phyloP scores from a whole-genome alignment of 2,888 invertebrate genomes.

The Biston betularia region DNA sequence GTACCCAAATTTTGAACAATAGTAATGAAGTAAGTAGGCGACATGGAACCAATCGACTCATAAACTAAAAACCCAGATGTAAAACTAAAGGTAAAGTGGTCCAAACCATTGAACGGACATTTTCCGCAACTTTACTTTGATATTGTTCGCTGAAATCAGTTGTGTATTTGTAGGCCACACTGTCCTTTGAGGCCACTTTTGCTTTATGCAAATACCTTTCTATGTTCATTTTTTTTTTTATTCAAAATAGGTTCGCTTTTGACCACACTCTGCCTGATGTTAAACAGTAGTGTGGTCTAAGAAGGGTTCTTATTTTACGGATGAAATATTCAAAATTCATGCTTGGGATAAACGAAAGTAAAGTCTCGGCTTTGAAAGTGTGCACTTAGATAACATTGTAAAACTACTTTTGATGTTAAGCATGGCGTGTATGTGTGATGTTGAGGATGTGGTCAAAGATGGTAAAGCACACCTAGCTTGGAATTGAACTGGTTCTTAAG shows the following conservation, averaged over 20 bases:
- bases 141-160: slow-evolving; percentile 8
- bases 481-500: too few relatives aligned
- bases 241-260: not conserved
- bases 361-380: too few relatives aligned
- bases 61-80: slow-evolving; percentile 21
- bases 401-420: too few relatives aligned
- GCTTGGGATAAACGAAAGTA: too few relatives aligned
- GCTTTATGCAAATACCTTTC: slow-evolving; percentile 10
- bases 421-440: too few relatives aligned
- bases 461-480: too few relatives aligned
- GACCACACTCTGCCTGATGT: too few relatives aligned
- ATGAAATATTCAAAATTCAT: too few relatives aligned
- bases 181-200: slow-evolving; percentile 5
- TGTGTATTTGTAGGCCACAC: slow-evolving; percentile 12
- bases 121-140: slow-evolving; percentile 11
- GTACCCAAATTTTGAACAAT: slow-evolving; percentile 1
- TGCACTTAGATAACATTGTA: too few relatives aligned
- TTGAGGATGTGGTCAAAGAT: too few relatives aligned
- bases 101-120: slow-evolving; percentile 16
- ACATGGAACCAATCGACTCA: slow-evolving; percentile 20
- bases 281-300: too few relatives aligned
- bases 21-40: slow-evolving; percentile 8
- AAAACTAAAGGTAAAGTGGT: slow-evolving; percentile 18
- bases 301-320: too few relatives aligned
- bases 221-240: not conserved